Evolutionary conservation across 2,888 invertebrate species (phyloP), one percentile per base, ranked within the genome.

Genomic region (Nebria brevicollis): DNA sequence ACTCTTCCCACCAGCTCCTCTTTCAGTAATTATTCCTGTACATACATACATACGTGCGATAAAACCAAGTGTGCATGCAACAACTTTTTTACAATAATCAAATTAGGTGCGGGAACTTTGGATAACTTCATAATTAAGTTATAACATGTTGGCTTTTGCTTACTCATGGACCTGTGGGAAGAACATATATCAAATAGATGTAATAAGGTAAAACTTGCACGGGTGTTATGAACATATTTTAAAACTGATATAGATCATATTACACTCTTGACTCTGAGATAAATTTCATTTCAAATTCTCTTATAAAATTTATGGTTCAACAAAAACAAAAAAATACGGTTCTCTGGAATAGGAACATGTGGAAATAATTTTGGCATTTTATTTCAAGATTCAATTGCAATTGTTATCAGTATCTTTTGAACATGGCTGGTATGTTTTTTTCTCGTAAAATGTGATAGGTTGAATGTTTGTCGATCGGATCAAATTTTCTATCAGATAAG

Each of bases 141-240:
- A 54, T 54, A 54, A 54, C 54, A 54, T 54, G 54, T 54, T 54
- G 54, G 54, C 7, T 54, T 54, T 54, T 54, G 54, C 54, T 54
- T 54, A 54, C 54, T 54, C 54, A 54, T 54, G 54, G 13, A 54
- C 54, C 54, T 13, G 54, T 54, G 13, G 11, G 54, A 54, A 54
- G 54, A 54, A 54, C 54, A 54, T 54, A 54, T 54, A 54, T 54
- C 54, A 54, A 54, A 54, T 54, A 54, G 54, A 54, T 54, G 54
- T 54, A 54, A 54, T 54, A 54, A 54, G 54, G 54, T 8, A 54
- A 54, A 54, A 54, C 11, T 54, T 11, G 54, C 54, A 54, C 54
- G 54, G 54, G 11, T 54, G 54, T 54, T 54, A 54, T 54, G 54
- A 54, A 54, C 54, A 13, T 54, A 54, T 54, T 54, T 54, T 54